Evolutionary conservation across 2,113 vertebrate genomes (phyloP).

Genomic region (Archocentrus centrarchus): DNA sequence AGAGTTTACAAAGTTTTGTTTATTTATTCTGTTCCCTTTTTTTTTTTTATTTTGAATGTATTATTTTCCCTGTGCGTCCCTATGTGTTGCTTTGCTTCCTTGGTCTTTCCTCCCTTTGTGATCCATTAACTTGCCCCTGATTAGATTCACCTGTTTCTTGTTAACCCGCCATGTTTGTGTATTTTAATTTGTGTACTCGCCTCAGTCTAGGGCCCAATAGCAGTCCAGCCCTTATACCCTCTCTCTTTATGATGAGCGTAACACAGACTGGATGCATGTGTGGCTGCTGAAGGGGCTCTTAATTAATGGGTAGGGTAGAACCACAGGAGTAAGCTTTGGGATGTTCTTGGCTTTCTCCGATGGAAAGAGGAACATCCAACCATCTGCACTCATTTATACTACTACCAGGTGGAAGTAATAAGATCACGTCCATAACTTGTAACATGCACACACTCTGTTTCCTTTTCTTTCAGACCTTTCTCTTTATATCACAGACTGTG

Average conservation of each 20-base stretch:
- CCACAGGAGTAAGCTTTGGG: slow-evolving; percentile 6
- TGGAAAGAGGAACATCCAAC: neutral
- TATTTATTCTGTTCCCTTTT: neutral
- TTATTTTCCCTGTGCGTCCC: neutral
- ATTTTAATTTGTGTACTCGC: neutral
- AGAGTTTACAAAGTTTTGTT: neutral
- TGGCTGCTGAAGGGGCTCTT: slow-evolving; percentile 3
- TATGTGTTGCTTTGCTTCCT: neutral
- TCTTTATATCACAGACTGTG: neutral
- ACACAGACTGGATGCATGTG: neutral
- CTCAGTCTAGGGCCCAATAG: neutral
- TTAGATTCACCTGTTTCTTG: slow-evolving; percentile 1
- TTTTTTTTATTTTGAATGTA: neutral
- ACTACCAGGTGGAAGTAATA: neutral
- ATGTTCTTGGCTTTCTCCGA: neutral
- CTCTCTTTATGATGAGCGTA: neutral
- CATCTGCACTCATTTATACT: neutral
- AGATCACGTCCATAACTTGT: neutral
- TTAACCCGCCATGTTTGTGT: neutral
- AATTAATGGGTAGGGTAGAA: neutral
- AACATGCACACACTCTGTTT: neutral
- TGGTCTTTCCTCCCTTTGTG: neutral
- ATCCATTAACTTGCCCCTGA: neutral
- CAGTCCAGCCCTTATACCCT: neutral
- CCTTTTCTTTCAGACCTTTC: too few species aligned